Conservation (phyloP, 2,113 vertebrate species). For the Excalfactoria chinensis region DNA sequence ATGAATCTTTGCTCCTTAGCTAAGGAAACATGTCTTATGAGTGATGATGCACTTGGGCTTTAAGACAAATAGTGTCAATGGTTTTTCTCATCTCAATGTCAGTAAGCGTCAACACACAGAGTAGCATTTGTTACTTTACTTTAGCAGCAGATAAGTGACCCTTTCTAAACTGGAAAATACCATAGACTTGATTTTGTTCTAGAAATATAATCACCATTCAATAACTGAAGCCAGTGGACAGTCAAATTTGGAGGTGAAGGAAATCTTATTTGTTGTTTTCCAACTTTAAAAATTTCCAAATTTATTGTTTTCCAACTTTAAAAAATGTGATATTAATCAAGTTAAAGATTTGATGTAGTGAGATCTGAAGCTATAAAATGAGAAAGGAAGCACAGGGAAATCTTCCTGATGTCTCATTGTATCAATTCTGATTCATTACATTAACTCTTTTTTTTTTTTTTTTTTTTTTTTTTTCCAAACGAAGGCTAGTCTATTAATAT, state of each 20-base stretch:
- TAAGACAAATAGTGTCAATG: background rate
- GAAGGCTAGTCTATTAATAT: background rate
- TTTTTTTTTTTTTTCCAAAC: background rate
- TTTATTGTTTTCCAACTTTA: background rate
- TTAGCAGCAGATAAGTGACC: background rate
- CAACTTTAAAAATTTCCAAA: background rate
- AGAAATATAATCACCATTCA: background rate
- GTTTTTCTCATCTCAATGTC: constrained; percentile 18
- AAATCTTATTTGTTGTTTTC: background rate
- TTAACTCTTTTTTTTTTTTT: background rate
- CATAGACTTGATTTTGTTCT: background rate
- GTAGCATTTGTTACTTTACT: background rate
- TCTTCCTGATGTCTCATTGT: background rate
- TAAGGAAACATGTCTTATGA: background rate
- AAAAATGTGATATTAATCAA: background rate
- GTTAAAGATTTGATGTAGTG: background rate
- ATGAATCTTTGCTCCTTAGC: background rate
- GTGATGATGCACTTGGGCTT: background rate
- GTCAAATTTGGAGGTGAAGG: background rate
- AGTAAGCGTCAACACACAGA: background rate
- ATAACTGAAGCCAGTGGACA: background rate
- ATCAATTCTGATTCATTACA: background rate
- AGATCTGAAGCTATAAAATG: background rate
- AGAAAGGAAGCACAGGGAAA: background rate
- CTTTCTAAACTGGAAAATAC: background rate